Percentiles rank a stretch among this genome's conserved stretches.
Evolutionary conservation across 2,888 invertebrate species (phyloP).

Genomic region (Boloria euphrosyne): DNA sequence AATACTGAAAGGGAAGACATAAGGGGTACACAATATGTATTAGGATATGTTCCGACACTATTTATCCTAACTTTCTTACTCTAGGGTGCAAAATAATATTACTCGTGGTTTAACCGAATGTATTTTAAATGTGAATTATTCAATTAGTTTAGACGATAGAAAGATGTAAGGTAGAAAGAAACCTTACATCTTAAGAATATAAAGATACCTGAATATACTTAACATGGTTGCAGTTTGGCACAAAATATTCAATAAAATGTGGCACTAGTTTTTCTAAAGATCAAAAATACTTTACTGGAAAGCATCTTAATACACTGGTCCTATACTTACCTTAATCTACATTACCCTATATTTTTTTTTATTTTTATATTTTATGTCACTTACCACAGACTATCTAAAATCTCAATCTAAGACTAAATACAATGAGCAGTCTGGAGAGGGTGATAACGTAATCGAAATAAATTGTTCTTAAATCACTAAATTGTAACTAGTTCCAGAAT

Average conservation of each 20-base stretch:
- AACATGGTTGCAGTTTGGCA: slow-evolving; percentile 60
- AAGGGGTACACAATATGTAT: slow-evolving; percentile 59
- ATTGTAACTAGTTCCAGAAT: slow-evolving; percentile 77
- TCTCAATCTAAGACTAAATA: slow-evolving; percentile 73
- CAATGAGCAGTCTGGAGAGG: slow-evolving; percentile 81
- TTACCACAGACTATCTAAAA: slow-evolving; percentile 74
- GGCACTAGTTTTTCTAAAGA: slow-evolving; percentile 60
- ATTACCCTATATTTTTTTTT: slow-evolving; percentile 69
- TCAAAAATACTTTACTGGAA: slow-evolving; percentile 58
- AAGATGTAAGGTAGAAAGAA: slow-evolving; percentile 20
- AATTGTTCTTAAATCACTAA: slow-evolving; percentile 67
- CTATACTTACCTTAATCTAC: slow-evolving; percentile 71
- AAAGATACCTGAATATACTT: slow-evolving; percentile 34
- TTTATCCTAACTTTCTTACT: slow-evolving; percentile 55
- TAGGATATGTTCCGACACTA: slow-evolving; percentile 74
- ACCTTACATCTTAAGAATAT: no score
- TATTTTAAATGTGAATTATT: slow-evolving; percentile 28
- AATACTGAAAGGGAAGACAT: slow-evolving; percentile 79
- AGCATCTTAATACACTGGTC: slow-evolving; percentile 68
- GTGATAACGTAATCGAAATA: slow-evolving; percentile 72
- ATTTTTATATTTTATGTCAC: slow-evolving; percentile 63
- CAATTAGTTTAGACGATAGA: slow-evolving; percentile 25
- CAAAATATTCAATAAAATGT: slow-evolving; percentile 59
- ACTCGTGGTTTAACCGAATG: slow-evolving; percentile 57
- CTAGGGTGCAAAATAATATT: slow-evolving; percentile 72